Percentiles rank a stretch among this genome's conserved stretches.
These are phyloP conservation scores for Petrocephalus microphthalmus DNA, from an alignment of 2,113 vertebrate genomes.

Conservation along the genomic window DNA sequence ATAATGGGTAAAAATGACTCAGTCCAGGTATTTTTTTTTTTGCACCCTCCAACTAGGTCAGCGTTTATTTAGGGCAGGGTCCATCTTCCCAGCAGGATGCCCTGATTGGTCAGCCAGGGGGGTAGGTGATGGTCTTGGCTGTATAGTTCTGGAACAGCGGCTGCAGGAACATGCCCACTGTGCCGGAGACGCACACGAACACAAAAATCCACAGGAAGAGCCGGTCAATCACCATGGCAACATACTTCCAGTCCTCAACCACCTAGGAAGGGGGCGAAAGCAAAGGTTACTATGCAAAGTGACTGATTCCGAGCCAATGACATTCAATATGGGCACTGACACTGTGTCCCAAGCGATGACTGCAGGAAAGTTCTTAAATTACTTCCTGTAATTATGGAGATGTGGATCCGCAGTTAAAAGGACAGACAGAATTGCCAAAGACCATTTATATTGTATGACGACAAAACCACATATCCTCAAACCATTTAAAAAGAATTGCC, in stretches of 20 bases:
- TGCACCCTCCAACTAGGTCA: conserved; percentile 37
- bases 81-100: conserved; percentile 28
- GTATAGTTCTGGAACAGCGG: conserved; percentile 91
- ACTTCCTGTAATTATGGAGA: conserved; percentile 37
- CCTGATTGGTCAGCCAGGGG: conserved; percentile 54
- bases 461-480: neutral
- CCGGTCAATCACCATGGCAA: conserved; percentile 95
- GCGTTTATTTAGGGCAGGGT: conserved; percentile 47
- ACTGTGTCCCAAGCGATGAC: conserved; percentile 41
- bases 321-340: conserved; percentile 44
- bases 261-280: conserved; percentile 61
- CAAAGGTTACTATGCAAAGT: conserved; percentile 56
- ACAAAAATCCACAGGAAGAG: conserved; percentile 95
- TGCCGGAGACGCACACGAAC: conserved; percentile 89
- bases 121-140: conserved; percentile 69
- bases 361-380: conserved; percentile 29
- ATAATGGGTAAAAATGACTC: conserved; percentile 30
- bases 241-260: conserved; percentile 97
- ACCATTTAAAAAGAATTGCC: neutral
- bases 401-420: conserved; percentile 10
- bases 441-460: conserved; percentile 33
- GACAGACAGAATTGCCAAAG: conserved; percentile 41
- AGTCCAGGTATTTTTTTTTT: conserved; percentile 20
- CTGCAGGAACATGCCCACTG: conserved; percentile 91
- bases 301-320: conserved; percentile 56